Evolutionary conservation across 2,797 vertebrate species (phyloP).

Genomic region (Gobionotothen gibberifrons): DNA sequence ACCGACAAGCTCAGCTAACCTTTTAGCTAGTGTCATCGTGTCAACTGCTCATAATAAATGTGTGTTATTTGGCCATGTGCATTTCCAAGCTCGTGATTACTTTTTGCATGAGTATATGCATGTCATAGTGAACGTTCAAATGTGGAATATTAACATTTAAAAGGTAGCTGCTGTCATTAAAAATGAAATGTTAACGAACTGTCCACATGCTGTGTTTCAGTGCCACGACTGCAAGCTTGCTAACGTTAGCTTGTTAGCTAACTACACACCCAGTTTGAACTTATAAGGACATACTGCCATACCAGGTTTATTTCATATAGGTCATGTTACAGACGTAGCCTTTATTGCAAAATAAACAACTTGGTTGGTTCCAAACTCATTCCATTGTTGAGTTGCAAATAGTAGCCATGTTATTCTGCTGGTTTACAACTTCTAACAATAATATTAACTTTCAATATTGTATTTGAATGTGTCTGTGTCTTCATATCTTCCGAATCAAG

Average conservation of each 20-base stretch:
- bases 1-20: not conserved
- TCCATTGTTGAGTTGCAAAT: not conserved
- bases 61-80: not conserved
- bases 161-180: rapidly evolving
- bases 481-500: not conserved
- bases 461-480: not conserved
- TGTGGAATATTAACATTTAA: rapidly evolving
- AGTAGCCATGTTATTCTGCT: not conserved
- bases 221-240: conserved; percentile 72
- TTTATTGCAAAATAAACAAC: not conserved
- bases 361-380: not conserved
- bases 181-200: not conserved
- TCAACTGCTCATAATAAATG: not conserved
- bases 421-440: not conserved
- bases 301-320: not conserved
- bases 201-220: conserved; percentile 23
- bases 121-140: rapidly evolving
- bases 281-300: not conserved
- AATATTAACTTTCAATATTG: not conserved
- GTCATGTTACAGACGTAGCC: not conserved
- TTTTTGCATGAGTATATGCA: rapidly evolving
- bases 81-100: conserved; percentile 3
- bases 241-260: conserved; percentile 13
- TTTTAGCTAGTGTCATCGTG: conserved; percentile 15
- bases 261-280: not conserved